Base-by-base conservation (phyloP, 92 coral and sea anemone species). In the Heliopora coerulea region DNA sequence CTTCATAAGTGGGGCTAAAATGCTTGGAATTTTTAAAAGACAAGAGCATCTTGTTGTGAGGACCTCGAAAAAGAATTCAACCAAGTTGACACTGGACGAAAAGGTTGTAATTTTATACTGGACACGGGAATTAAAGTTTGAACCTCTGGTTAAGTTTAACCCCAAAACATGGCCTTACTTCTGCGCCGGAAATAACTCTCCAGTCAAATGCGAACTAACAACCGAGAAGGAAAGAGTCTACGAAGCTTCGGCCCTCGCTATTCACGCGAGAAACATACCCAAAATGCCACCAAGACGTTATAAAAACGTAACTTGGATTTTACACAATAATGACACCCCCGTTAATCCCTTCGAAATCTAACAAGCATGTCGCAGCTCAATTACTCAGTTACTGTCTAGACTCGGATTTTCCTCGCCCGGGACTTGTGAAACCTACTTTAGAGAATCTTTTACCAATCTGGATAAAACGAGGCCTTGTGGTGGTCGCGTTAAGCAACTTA, bases 361-460 rank as follows among this genome's bases (percentile, higher is more conserved):
- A 78, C 58, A 1, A 66, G 90, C 7, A 86, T 95, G 97, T 79
- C 91, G 1, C 88, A 90, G 78, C 91, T 95, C 33, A 95, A 91
- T 37, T 81, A 90, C 32, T 83, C 0, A 81, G 96, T 62, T 95
- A 95, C 75, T 84, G 99, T 8, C 56, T 95, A 2, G 99, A 95
- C 68, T 88, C 99, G 49, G 99, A 95, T 79, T 95, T 95, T 46
- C 99, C 99, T 0, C 91, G 97, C 11, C 99, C 99, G 0, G 83
- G 83, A 34, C 87, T 90, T 25, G 87, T 89, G 17, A 90, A 85
- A 83, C 99, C 99, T 10, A 90, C 63, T 27, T 65, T 95, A 24
- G 78, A 77, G 41, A 86, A 91, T 9, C 91, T 97, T 0, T 48
- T 95, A 9, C 86, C 99, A 4, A 90, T 95, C 49, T 74, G 62